phyloP scores from a whole-genome alignment of 2,797 vertebrate species.

The Sebastes goodei region DNA sequence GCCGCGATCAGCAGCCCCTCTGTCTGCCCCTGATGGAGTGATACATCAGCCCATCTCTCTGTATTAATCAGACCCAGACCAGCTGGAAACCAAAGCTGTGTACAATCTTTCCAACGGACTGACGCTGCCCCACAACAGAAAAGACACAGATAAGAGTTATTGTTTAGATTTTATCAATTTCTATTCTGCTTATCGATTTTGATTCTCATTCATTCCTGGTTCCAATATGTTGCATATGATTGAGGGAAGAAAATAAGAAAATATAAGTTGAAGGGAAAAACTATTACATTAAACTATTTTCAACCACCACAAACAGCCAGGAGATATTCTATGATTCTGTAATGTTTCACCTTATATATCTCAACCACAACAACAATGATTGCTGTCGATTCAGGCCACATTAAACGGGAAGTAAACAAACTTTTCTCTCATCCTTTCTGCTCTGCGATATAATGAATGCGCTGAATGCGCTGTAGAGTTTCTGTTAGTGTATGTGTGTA shows the following conservation, averaged over 20 bases:
- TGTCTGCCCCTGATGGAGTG: conserved; percentile 38
- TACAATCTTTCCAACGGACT: not conserved
- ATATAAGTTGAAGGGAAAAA: not conserved
- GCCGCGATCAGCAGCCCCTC: conserved; percentile 20
- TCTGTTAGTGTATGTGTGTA: not conserved
- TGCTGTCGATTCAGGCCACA: not conserved
- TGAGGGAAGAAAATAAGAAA: not conserved
- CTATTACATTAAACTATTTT: not conserved
- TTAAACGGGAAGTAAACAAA: not conserved
- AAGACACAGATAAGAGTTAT: not conserved
- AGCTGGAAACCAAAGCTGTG: conserved; percentile 19
- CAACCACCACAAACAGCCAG: not conserved
- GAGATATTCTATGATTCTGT: not conserved
- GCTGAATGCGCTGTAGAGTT: not conserved
- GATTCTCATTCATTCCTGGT: not conserved
- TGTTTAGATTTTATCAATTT: not conserved
- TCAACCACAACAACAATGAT: not conserved
- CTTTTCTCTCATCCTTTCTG: not conserved
- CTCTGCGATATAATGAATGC: not conserved
- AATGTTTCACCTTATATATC: not conserved
- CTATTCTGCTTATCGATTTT: not conserved
- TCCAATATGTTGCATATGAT: not conserved
- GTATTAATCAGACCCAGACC: conserved; percentile 32
- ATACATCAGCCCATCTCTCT: conserved; percentile 14
- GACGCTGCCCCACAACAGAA: not conserved